Conservation (phyloP, 2,113 vertebrate genomes). For the Ibidorhyncha struthersii region DNA sequence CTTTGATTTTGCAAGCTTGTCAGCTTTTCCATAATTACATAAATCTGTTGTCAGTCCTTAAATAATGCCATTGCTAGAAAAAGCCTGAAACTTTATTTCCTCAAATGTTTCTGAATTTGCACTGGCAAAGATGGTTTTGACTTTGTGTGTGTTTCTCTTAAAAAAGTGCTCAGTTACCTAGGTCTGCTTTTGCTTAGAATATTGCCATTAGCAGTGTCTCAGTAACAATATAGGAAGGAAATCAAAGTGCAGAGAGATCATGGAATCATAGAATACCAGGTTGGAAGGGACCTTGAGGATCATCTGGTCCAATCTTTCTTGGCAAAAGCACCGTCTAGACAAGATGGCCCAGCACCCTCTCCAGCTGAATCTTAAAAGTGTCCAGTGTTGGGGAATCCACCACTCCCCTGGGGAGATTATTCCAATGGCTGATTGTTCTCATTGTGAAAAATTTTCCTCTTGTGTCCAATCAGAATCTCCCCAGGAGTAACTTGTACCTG, state of each 20-base stretch:
- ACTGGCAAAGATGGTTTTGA: not conserved
- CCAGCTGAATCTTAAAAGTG: not conserved
- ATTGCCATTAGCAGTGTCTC: not conserved
- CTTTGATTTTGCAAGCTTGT: not conserved
- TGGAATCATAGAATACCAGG: not conserved
- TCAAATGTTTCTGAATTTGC: not conserved
- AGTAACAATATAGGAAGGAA: not conserved
- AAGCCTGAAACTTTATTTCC: not conserved
- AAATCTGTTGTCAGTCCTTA: not conserved
- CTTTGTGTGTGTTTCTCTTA: not conserved
- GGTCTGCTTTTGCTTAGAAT: not conserved
- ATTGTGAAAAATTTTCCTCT: not conserved
- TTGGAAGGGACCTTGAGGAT: not conserved
- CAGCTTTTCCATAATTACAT: not conserved
- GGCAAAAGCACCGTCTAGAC: not conserved
- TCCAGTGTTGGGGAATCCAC: not conserved
- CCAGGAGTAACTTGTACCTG: not conserved
- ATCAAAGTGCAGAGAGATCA: not conserved
- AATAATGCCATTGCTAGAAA: not conserved
- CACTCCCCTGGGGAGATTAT: not conserved
- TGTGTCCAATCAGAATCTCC: not conserved
- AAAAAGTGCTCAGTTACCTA: not conserved
- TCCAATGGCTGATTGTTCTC: not conserved
- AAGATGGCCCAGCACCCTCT: not conserved
- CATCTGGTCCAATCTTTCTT: not conserved